phyloP scores from a whole-genome alignment of 2,888 invertebrate genomes.

The Hirtodrosophila trivittata region DNA sequence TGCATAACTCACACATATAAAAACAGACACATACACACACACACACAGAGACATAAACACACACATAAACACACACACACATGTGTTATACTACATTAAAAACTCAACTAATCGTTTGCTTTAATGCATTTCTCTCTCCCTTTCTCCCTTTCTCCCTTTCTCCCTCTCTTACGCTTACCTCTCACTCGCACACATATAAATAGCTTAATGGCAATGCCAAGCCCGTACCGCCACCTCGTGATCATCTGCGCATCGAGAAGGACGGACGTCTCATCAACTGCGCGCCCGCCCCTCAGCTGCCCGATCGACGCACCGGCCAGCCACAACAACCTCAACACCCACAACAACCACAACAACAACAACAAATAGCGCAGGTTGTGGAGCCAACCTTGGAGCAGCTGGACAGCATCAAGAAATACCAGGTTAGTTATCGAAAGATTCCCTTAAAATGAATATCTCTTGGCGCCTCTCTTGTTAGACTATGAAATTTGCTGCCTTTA shows the following conservation, averaged over 20 bases:
- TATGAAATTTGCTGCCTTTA: too few relatives aligned
- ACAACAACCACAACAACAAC: slow-evolving; percentile 61
- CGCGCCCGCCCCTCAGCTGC: slow-evolving; percentile 87
- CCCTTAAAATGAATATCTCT: background rate
- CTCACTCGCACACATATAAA: background rate
- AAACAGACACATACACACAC: slow-evolving; percentile 15
- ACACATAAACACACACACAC: slow-evolving; percentile 3
- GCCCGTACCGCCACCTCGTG: slow-evolving; percentile 86
- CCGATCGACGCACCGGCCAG: slow-evolving; percentile 85
- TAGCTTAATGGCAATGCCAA: slow-evolving; percentile 83
- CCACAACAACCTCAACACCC: slow-evolving; percentile 14
- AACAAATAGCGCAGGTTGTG: slow-evolving; percentile 84
- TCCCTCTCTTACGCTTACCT: background rate
- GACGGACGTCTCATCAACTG: slow-evolving; percentile 87
- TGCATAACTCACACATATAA: slow-evolving; percentile 9
- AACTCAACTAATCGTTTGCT: slow-evolving; percentile 23
- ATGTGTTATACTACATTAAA: background rate
- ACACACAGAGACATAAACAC: slow-evolving; percentile 11
- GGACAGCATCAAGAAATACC: slow-evolving; percentile 96
- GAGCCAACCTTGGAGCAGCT: slow-evolving; percentile 93
- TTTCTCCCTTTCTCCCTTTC: background rate
- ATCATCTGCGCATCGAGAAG: slow-evolving; percentile 87
- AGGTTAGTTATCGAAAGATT: slow-evolving; percentile 86
- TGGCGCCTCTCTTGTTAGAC: slow-evolving; percentile 56
- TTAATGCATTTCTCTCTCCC: background rate